phyloP scores from a whole-genome alignment of 2,797 vertebrate species.

The Acrossocheilus wenchowensis region DNA sequence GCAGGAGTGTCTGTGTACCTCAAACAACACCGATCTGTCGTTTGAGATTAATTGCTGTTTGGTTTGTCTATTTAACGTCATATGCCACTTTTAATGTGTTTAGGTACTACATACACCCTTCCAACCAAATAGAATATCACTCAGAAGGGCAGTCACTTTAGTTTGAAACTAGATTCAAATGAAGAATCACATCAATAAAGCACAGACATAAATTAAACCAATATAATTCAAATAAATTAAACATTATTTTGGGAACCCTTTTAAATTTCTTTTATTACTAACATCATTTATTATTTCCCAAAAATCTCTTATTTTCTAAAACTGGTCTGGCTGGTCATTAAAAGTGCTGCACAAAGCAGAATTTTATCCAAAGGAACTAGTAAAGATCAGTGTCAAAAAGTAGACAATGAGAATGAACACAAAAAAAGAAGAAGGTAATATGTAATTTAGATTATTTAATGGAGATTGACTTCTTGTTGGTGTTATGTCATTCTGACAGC shows the following conservation, averaged over 20 bases:
- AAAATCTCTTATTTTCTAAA: not conserved
- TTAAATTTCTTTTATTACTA: too few species aligned
- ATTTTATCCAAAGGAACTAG: not conserved
- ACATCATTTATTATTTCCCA: not conserved
- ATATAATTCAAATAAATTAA: too few species aligned
- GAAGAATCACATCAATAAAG: not conserved
- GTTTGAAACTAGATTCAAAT: not conserved
- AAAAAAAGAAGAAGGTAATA: not conserved
- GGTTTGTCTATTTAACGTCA: not conserved
- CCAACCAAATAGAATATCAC: not conserved
- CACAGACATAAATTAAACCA: not conserved
- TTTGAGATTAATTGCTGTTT: conserved; percentile 14
- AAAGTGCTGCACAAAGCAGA: not conserved
- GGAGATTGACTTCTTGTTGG: not conserved
- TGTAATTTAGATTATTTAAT: not conserved
- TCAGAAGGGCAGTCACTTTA: not conserved
- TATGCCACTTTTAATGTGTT: not conserved
- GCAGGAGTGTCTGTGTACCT: not conserved
- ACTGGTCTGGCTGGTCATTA: not conserved
- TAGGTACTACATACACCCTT: not conserved
- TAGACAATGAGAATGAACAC: conserved; percentile 19
- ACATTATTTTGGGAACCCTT: too few species aligned
- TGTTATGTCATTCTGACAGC: not conserved
- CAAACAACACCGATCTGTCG: not conserved
- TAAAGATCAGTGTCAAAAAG: not conserved